Percentiles rank a stretch among this genome's conserved stretches.
Conservation (phyloP, 2,888 invertebrate species). For the Melipona bicolor region DNA sequence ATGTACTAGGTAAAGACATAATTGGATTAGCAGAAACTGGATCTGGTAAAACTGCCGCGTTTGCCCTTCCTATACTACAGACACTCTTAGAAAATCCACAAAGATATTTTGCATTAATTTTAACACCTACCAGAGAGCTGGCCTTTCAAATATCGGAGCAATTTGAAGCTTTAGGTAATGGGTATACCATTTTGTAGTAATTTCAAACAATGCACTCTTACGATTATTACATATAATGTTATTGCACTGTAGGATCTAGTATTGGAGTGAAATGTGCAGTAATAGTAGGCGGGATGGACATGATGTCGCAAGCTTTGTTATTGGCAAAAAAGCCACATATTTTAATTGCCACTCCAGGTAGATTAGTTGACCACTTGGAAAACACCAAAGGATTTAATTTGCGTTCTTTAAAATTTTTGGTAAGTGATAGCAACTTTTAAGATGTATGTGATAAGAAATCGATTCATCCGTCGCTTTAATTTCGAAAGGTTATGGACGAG, state of each 20-base stretch:
- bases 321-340: conserved; percentile 98
- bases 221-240: background rate
- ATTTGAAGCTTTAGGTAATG: conserved; percentile 96
- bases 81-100: conserved; percentile 95
- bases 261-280: conserved; percentile 98
- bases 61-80: conserved; percentile 98
- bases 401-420: conserved; percentile 94
- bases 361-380: conserved; percentile 97
- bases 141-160: conserved; percentile 99
- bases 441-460: background rate
- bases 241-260: conserved; percentile 87
- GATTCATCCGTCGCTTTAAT: background rate
- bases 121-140: conserved; percentile 98
- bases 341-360: conserved; percentile 98
- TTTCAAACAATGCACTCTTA: background rate
- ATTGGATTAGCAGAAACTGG: conserved; percentile 93
- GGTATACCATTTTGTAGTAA: background rate
- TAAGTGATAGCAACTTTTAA: conserved; percentile 76
- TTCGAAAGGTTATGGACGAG: conserved; percentile 96
- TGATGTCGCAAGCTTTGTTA: conserved; percentile 96
- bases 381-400: conserved; percentile 99
- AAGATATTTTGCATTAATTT: conserved; percentile 95
- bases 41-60: conserved; percentile 98
- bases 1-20: conserved; percentile 91
- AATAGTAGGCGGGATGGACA: conserved; percentile 99